phyloP scores from a whole-genome alignment of 2,888 invertebrate species.

The Nomada lathburiana region DNA sequence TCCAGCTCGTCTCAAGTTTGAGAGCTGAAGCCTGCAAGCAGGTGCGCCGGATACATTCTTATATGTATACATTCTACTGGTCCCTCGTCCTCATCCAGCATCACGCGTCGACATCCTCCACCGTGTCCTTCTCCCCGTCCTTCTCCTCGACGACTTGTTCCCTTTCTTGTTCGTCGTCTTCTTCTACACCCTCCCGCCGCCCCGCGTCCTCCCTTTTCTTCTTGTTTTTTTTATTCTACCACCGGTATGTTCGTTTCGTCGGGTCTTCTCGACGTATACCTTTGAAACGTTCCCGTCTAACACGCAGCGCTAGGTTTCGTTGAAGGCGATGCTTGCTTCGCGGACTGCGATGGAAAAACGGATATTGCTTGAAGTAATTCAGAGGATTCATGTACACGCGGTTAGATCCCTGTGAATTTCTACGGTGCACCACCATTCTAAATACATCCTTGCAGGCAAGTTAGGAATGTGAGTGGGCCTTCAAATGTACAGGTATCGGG shows the following conservation, averaged over 20 bases:
- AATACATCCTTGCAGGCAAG: too few species aligned
- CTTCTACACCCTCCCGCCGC: background rate
- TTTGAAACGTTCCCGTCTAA: constrained; percentile 1
- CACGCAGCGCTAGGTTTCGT: constrained; percentile 9
- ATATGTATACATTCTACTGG: constrained; percentile 54
- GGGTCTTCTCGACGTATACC: background rate
- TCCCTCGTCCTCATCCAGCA: constrained; percentile 64
- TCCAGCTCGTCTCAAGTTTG: constrained; percentile 50
- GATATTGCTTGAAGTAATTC: background rate
- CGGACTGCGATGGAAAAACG: background rate
- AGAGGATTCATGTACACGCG: too few species aligned
- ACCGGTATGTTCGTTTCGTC: constrained; percentile 37
- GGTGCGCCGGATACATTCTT: constrained; percentile 68
- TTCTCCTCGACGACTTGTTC: constrained; percentile 40
- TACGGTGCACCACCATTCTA: too few species aligned
- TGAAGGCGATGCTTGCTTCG: background rate
- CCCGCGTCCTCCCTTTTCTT: background rate
- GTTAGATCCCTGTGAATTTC: too few species aligned
- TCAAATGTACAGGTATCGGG: too few species aligned
- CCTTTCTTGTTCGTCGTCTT: constrained; percentile 19
- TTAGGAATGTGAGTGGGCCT: too few species aligned
- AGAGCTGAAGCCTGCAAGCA: constrained; percentile 62
- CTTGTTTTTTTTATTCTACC: constrained; percentile 26
- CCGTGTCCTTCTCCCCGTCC: constrained; percentile 49
- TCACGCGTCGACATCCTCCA: constrained; percentile 61